Base-by-base conservation (phyloP, 2,113 vertebrate genomes). In the Epinephelus cyanopodus region DNA sequence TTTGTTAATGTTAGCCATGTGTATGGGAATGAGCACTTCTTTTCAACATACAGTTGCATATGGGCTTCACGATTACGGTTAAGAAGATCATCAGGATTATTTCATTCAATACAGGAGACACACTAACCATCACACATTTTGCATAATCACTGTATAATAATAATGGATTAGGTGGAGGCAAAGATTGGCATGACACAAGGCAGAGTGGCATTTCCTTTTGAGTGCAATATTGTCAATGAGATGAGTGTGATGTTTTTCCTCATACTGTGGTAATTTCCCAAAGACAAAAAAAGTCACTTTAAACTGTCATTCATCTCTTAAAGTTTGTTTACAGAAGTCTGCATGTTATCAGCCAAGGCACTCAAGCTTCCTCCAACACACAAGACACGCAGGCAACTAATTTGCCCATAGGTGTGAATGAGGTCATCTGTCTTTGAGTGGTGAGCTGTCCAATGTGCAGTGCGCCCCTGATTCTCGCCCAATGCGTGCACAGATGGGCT, bases 1-100 rank as follows among this genome's bases (percentile, higher is more conserved):
- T 84, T 83, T 58, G 68, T 70, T 84, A 81, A 83, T 60, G 63
- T 79, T 48, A 57, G 42, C 65, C 63, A 76, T 79, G 29, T 85
- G 64, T 76, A 42, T 56, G 57, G 67, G 57, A 76, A 64, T 5
- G 1, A 63, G 60, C 8, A 73, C 29, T 63, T 27, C 48, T 67
- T 52, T n/a, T 66, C 18, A 69, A 60, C 23, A 76, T 50, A 63
- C 12, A 12, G 15, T 39, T 64, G 33, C 56, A 57, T 21, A 45
- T 19, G 17, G 15, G 18, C 33, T 62, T 69, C 52, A 64, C 6
- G 6, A 39, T 58, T 25, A 70, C 17, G 14, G n/a, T 58, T 54
- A 50, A 67, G 63, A 50, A 63, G 63, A 73, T 18, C 25, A 63
- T 27, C 15, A 7, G 4, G 52, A 64, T 85, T 15, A 70, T 48